Base-by-base conservation (phyloP, 2,888 invertebrate species). In the Agonopterix arenella region DNA sequence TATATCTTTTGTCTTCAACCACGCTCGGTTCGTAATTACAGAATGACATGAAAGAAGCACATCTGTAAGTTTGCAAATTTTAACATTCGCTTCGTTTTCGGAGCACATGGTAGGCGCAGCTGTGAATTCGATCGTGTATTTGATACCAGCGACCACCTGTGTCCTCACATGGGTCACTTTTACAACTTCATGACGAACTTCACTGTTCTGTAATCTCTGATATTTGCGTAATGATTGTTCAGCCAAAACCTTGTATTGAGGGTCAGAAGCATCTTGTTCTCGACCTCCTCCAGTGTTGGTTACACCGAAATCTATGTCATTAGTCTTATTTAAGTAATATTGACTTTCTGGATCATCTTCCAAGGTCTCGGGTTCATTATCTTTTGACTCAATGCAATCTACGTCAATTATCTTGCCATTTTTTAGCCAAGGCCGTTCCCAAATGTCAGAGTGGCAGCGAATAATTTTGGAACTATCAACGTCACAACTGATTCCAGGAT, bases 1-100 rank as follows among this genome's bases (percentile, higher is more conserved):
- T 50, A 80, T 73, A 40, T 80, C 69, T 46, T 80, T 77, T 1
- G 50, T 52, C 44, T 76, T 76, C 18, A 89, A 42, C 92, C 92
- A 92, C 7, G 90, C 88, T 40, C 78, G 83, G 40, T 89, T 80
- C 91, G 90, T 91, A 46, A 91, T 81, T 49, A 73, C 59, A 38
- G 92, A 67, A 28, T 80, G 58, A 62, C 93, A 93, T 52, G 62
- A 57, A 16, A 75, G 52, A 36, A 61, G 46, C 11, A 53, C 50
- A 11, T 11, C 11, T 18, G 61, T 57, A 28, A 5, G 28, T 28
- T 28, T 28, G 28, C 28, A 28, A 5, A 28, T 28, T 28, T 28
- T 28, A 11, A 56, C 50, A 47, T 56, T 53, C 8, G 59, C 51
- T 18, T 50, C 48, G 47, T 62, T 52, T n/a, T 36, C 8, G 7